Percentiles rank a stretch among this genome's conserved stretches.
These are phyloP conservation scores for Peromyscus nudipes DNA, from an alignment of 2,797 vertebrate genomes.

Conservation along the genomic window DNA sequence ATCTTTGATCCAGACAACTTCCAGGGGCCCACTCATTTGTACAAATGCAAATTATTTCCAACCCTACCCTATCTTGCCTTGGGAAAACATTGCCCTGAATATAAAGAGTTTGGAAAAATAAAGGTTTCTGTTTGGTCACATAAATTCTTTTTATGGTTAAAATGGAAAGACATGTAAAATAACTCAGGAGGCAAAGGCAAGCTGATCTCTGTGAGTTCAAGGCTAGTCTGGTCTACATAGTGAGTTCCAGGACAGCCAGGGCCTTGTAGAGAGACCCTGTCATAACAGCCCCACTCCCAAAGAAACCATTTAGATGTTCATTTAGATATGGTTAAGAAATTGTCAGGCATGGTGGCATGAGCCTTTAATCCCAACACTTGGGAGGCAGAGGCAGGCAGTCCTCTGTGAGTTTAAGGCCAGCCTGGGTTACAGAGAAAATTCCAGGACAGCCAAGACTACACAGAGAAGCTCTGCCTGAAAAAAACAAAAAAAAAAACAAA, in stretches of 20 bases:
- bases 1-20: neutral
- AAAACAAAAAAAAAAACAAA: neutral
- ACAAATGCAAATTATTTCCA: neutral
- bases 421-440: neutral
- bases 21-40: neutral
- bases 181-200: neutral
- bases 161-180: constrained; percentile 17
- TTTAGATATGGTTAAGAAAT: constrained; percentile 21
- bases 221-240: neutral
- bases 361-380: neutral
- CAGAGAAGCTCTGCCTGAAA: neutral
- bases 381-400: neutral
- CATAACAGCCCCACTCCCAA: neutral
- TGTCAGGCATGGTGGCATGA: neutral
- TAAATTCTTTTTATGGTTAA: constrained; percentile 5
- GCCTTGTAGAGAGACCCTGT: neutral
- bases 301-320: neutral
- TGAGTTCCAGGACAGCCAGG: neutral
- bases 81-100: neutral
- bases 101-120: neutral
- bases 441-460: neutral
- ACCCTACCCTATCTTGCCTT: neutral
- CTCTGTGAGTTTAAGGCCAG: neutral
- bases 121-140: neutral
- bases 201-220: neutral